Conservation (phyloP, 2,113 vertebrate species). For the Cariama cristata region DNA sequence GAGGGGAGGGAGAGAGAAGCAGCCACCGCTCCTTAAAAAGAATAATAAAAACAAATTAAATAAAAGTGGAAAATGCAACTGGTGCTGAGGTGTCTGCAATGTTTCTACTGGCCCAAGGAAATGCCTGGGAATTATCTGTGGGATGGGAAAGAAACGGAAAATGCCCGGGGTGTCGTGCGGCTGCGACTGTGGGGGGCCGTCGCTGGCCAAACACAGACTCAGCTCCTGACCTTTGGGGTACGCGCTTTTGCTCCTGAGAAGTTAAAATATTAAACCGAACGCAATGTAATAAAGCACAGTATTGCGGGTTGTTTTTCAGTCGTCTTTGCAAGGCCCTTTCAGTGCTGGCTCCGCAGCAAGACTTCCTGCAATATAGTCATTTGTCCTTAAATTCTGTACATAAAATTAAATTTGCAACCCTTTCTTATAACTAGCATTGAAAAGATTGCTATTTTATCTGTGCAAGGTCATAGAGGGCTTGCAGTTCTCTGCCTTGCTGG, state of each 20-base stretch:
- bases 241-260: fast-evolving
- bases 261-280: not conserved
- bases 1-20: no score
- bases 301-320: not conserved
- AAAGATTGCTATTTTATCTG: not conserved
- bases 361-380: not conserved
- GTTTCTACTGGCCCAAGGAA: not conserved
- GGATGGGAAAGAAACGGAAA: not conserved
- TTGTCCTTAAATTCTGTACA: not conserved
- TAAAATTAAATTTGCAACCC: not conserved
- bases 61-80: not conserved
- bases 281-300: fast-evolving
- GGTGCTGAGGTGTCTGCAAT: not conserved
- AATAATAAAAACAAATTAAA: not conserved
- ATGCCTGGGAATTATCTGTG: not conserved
- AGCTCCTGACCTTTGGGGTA: not conserved
- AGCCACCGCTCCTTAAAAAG: not conserved
- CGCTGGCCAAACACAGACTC: not conserved
- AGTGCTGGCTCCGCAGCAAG: not conserved
- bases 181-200: not conserved
- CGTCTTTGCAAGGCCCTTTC: not conserved
- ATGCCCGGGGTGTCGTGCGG: not conserved
- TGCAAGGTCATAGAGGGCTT: not conserved
- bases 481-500: not conserved
- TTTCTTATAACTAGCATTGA: not conserved